phyloP scores from a whole-genome alignment of 2,797 vertebrate genomes.

The Gobio occitaniae region DNA sequence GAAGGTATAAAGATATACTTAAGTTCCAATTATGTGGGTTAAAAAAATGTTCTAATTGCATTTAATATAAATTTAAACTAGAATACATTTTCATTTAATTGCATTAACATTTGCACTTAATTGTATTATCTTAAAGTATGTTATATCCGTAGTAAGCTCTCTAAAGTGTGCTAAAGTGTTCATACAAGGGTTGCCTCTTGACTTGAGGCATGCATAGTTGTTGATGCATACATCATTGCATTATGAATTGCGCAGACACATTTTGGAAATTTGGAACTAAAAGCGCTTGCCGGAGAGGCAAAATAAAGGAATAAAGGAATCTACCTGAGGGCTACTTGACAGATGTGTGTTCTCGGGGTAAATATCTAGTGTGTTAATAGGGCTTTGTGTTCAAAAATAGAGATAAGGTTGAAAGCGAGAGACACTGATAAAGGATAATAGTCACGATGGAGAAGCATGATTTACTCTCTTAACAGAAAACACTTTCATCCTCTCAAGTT shows the following conservation, averaged over 20 bases:
- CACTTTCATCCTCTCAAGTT: conserved; percentile 47
- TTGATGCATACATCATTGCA: too few species aligned
- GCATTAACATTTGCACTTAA: not conserved
- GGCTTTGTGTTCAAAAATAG: conserved; percentile 23
- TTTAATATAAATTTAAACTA: not conserved
- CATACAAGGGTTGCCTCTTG: not conserved
- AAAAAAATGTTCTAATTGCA: not conserved
- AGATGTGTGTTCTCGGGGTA: not conserved
- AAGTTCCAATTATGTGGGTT: not conserved
- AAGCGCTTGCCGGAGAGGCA: not conserved
- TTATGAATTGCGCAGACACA: not conserved
- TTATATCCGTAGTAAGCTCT: too few species aligned
- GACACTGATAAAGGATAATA: conserved; percentile 33
- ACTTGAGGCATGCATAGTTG: not conserved
- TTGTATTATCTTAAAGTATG: not conserved
- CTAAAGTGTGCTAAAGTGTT: not conserved
- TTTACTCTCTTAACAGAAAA: conserved; percentile 56
- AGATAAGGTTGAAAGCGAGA: conserved; percentile 15
- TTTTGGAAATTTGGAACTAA: not conserved
- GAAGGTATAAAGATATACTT: not conserved
- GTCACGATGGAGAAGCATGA: conserved; percentile 51
- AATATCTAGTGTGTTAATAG: conserved; percentile 22
- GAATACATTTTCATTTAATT: not conserved
- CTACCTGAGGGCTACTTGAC: conserved; percentile 12
- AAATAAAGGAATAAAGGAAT: not conserved